Conservation (phyloP, 2,888 invertebrate species). For the Erpobdella octoculata region DNA sequence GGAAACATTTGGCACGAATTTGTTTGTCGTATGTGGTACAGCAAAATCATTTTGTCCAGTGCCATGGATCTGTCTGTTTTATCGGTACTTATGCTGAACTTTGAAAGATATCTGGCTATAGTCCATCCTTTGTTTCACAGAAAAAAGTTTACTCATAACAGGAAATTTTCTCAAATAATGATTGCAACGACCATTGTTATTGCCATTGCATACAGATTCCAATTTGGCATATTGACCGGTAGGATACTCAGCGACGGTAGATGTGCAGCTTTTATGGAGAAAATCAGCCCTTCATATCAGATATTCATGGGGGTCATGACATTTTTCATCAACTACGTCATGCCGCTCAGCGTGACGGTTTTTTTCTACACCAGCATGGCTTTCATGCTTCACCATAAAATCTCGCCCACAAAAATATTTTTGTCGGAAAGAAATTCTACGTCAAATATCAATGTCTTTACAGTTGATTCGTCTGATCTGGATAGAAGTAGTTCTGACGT, state of each 20-base stretch:
- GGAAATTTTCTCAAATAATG: conserved; percentile 15
- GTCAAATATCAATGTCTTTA: not conserved
- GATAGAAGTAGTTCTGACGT: too few species aligned
- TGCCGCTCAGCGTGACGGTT: conserved; percentile 31
- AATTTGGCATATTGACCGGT: conserved; percentile 22
- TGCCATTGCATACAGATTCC: conserved; percentile 28
- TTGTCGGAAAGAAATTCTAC: too few species aligned
- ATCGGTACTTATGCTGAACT: conserved; percentile 32
- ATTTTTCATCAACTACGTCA: conserved; percentile 32
- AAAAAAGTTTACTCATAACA: conserved; percentile 29
- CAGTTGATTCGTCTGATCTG: too few species aligned
- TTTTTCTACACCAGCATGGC: conserved; percentile 6
- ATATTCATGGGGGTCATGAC: conserved; percentile 30
- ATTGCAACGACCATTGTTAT: conserved; percentile 26
- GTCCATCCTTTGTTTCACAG: conserved; percentile 35
- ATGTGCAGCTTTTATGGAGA: conserved; percentile 30
- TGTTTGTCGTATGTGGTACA: conserved; percentile 35
- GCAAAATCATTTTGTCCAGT: conserved; percentile 34
- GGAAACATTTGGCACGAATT: conserved; percentile 25
- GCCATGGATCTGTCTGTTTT: conserved; percentile 34
- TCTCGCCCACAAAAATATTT: not conserved
- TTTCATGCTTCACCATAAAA: not conserved
- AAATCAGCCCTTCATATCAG: conserved; percentile 17
- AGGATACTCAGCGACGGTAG: conserved; percentile 28
- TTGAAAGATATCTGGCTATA: conserved; percentile 33